Evolutionary conservation across 1,140 invertebrate genomes (phyloP).

Genomic region (Drosophila willistoni): DNA sequence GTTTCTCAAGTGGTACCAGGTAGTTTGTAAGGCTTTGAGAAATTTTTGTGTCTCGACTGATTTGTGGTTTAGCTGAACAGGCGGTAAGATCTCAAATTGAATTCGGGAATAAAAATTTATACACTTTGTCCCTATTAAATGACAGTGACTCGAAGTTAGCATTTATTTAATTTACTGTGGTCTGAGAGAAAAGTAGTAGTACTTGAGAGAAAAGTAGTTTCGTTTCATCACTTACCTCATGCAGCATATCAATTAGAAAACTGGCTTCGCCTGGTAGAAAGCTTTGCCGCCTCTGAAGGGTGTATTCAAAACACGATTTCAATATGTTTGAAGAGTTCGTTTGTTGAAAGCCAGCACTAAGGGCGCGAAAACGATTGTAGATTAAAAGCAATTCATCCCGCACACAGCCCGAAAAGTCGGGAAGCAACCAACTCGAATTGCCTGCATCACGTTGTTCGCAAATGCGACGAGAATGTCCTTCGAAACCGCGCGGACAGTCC

Average conservation of each 20-base stretch:
- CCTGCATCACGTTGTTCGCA: slow-evolving; percentile 86
- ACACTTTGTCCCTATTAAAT: background rate
- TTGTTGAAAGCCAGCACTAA: slow-evolving; percentile 88
- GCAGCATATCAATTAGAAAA: slow-evolving; percentile 80
- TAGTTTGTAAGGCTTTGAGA: slow-evolving; percentile 46
- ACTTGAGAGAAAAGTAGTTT: too few species aligned
- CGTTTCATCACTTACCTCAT: slow-evolving; percentile 64
- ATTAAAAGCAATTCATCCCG: slow-evolving; percentile 86
- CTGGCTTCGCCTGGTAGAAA: slow-evolving; percentile 82
- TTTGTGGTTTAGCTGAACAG: slow-evolving; percentile 47
- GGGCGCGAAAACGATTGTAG: slow-evolving; percentile 86
- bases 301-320: slow-evolving; percentile 78
- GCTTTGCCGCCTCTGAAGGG: slow-evolving; percentile 64
- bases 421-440: slow-evolving; percentile 88
- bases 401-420: slow-evolving; percentile 90
- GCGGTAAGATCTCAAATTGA: background rate
- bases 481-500: slow-evolving; percentile 85
- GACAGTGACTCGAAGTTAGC: too few species aligned
- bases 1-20: slow-evolving; percentile 32
- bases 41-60: slow-evolving; percentile 16
- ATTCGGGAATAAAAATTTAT: background rate
- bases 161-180: too few species aligned
- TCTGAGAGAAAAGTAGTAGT: too few species aligned
- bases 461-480: slow-evolving; percentile 84
- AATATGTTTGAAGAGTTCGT: slow-evolving; percentile 84